Conservation (phyloP, 2,888 invertebrate genomes). For the Tinea trinotella region DNA sequence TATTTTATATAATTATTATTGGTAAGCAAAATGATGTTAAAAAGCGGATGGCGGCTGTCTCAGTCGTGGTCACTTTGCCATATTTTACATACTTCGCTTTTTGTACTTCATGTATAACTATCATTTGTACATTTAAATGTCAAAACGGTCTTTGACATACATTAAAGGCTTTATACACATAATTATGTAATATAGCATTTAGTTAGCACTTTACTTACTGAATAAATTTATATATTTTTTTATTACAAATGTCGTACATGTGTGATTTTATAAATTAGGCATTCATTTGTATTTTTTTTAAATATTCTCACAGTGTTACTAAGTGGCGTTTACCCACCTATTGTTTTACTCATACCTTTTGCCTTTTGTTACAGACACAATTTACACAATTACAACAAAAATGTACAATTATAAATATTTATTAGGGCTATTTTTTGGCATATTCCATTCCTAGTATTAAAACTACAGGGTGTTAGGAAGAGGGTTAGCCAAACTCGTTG, state of each 20-base stretch:
- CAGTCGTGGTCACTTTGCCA: no score
- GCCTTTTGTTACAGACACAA: neutral
- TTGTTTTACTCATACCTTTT: neutral
- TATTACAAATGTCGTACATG: neutral
- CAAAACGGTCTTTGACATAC: constrained; percentile 13
- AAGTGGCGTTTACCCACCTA: neutral
- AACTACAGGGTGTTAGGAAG: no score
- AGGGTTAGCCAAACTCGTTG: no score
- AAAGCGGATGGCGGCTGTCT: no score
- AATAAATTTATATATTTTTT: neutral
- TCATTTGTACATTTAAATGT: constrained; percentile 3
- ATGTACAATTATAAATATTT: no score
- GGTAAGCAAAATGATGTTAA: no score
- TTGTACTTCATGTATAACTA: no score
- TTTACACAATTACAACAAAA: neutral
- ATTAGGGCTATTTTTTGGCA: no score
- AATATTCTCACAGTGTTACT: neutral
- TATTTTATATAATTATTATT: no score
- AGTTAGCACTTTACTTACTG: neutral
- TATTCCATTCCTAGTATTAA: no score
- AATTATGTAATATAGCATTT: neutral
- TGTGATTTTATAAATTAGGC: neutral
- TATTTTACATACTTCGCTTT: no score
- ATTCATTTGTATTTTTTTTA: neutral
- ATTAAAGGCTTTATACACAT: neutral